Evolutionary conservation across 2,797 vertebrate genomes (phyloP).

Genomic region (Gymnothorax javanicus): DNA sequence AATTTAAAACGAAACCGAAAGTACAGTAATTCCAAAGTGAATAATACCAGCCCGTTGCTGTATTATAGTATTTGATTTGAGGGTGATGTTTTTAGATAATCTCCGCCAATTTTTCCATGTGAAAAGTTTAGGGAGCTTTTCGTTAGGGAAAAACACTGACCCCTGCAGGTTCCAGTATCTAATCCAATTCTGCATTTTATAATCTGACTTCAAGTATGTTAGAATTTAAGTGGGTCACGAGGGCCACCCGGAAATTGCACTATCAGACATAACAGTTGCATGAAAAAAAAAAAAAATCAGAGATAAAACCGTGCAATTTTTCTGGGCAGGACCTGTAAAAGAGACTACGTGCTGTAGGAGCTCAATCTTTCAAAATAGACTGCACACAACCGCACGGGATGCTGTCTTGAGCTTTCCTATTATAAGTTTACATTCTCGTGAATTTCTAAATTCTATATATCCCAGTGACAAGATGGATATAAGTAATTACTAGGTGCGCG

Average conservation of each 20-base stretch:
- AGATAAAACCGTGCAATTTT: conserved; percentile 48
- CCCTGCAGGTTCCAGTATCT: conserved; percentile 64
- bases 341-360: conserved; percentile 33
- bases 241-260: too few relatives aligned
- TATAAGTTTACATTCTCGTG: conserved; percentile 57
- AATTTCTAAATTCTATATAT: conserved; percentile 28
- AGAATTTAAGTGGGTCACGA: conserved; percentile 53
- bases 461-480: conserved; percentile 67
- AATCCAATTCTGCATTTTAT: neutral
- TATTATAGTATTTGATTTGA: neutral
- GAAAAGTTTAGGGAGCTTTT: conserved; percentile 1
- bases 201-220: conserved; percentile 46
- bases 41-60: neutral
- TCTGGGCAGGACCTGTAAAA: conserved; percentile 57
- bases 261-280: too few relatives aligned
- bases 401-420: conserved; percentile 66
- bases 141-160: conserved; percentile 65
- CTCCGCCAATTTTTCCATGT: neutral
- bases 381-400: conserved; percentile 65
- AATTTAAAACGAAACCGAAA: neutral
- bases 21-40: neutral
- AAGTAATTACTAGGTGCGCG: conserved; percentile 76
- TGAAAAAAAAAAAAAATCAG: conserved; percentile 43
- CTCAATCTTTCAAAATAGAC: conserved; percentile 70
- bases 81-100: neutral